Conservation (phyloP, 1,140 invertebrate genomes). For the Bombus sibiricus region DNA sequence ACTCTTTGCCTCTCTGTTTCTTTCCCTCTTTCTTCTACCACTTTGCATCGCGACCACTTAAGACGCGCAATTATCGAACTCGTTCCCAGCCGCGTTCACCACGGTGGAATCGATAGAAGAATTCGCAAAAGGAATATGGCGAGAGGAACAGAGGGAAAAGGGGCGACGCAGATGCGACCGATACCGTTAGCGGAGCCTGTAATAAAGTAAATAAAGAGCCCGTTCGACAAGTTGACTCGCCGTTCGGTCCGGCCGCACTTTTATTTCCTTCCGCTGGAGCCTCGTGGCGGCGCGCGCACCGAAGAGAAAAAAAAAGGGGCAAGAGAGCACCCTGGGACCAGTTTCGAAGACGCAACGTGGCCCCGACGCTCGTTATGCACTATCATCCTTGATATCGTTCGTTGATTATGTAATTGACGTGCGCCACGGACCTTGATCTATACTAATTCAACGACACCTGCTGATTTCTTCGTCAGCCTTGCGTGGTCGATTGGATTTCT, state of each 20-base stretch:
- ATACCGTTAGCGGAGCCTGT: constrained; percentile 72
- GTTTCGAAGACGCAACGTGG: constrained; percentile 30
- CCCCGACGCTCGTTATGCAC: constrained; percentile 55
- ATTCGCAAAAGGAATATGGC: constrained; percentile 64
- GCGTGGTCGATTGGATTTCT: not conserved
- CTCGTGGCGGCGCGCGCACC: constrained; percentile 31
- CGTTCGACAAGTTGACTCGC: constrained; percentile 67
- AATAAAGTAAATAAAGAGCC: constrained; percentile 77
- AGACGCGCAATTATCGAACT: constrained; percentile 65
- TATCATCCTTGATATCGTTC: constrained; percentile 63
- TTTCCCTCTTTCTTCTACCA: not conserved
- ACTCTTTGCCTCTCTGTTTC: not conserved
- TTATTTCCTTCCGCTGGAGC: constrained; percentile 62
- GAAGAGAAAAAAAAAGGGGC: not conserved
- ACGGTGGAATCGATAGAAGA: constrained; percentile 67
- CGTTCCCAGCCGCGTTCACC: constrained; percentile 31
- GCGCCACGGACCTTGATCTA: constrained; percentile 47
- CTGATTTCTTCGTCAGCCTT: constrained; percentile 27
- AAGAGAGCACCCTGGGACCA: constrained; percentile 53
- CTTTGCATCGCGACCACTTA: constrained; percentile 57
- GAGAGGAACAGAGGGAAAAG: not conserved
- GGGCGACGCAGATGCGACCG: constrained; percentile 61
- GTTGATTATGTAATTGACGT: constrained; percentile 65
- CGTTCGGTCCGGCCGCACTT: constrained; percentile 56
- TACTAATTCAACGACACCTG: constrained; percentile 63